Conservation (phyloP, 2,797 vertebrate genomes). For the Sphenopsis melanotis region DNA sequence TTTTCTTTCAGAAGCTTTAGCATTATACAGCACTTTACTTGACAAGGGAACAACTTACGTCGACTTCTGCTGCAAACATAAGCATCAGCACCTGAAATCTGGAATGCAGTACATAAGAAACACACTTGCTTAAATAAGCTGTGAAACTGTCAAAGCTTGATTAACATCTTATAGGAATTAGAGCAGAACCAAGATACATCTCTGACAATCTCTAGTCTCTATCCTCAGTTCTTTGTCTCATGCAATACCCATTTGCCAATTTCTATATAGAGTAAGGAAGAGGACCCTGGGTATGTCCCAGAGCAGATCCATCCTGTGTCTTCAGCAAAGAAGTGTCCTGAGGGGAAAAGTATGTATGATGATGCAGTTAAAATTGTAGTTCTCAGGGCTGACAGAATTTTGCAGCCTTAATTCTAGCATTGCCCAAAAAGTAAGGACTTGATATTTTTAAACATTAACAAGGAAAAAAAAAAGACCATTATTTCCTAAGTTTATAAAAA, state of each 20-base stretch:
- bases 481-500: not conserved
- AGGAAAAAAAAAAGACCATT: rapidly evolving
- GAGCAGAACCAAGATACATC: not conserved
- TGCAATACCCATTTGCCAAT: not conserved
- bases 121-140: not conserved
- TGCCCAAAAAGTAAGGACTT: not conserved
- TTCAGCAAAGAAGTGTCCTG: not conserved
- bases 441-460: not conserved
- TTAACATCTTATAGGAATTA: not conserved
- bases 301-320: not conserved
- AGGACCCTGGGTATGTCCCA: not conserved
- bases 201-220: not conserved
- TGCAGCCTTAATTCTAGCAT: not conserved
- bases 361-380: not conserved
- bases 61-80: not conserved
- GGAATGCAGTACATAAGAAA: not conserved
- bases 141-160: not conserved
- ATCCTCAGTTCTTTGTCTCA: not conserved
- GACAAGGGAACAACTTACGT: not conserved
- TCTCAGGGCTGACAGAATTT: not conserved
- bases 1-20: not conserved
- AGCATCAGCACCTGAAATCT: not conserved
- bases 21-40: conserved; percentile 7
- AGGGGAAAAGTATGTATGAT: not conserved
- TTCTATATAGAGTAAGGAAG: not conserved